These are phyloP conservation scores for Tokudaia tokunoshimensis DNA, from an alignment of 2,797 vertebrate species.

Conservation along the genomic window DNA sequence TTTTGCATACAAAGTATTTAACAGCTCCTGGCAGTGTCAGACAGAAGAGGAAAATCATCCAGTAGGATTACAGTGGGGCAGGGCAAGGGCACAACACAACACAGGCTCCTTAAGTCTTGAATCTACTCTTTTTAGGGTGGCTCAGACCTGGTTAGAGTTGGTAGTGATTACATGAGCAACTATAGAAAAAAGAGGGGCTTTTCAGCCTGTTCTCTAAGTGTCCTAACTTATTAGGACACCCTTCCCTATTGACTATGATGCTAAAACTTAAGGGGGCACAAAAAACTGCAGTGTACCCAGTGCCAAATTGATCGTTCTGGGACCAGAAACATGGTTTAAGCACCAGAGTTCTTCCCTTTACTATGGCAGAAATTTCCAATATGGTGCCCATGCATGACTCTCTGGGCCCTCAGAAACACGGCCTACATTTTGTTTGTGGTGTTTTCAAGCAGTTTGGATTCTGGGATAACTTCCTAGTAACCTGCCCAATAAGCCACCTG, in stretches of 20 bases:
- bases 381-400: neutral
- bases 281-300: neutral
- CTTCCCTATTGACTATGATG: neutral
- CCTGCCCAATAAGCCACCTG: neutral
- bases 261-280: neutral
- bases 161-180: conserved; percentile 4
- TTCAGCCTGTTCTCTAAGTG: conserved; percentile 33
- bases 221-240: conserved; percentile 35
- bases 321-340: conserved; percentile 21
- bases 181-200: conserved; percentile 19
- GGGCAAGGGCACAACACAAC: neutral
- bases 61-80: neutral
- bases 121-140: neutral
- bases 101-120: conserved; percentile 15
- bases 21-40: conserved; percentile 9
- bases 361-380: conserved; percentile 18
- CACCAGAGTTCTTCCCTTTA: neutral
- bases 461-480: conserved; percentile 32
- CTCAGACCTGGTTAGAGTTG: neutral
- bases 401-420: conserved; percentile 20
- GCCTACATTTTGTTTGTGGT: conserved; percentile 60
- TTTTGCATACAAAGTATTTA: conserved; percentile 45
- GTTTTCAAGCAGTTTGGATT: conserved; percentile 38
- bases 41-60: neutral
- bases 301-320: conserved; percentile 53